These are phyloP conservation scores for Leptosomus discolor DNA, from an alignment of 2,113 vertebrate genomes.

Conservation along the genomic window DNA sequence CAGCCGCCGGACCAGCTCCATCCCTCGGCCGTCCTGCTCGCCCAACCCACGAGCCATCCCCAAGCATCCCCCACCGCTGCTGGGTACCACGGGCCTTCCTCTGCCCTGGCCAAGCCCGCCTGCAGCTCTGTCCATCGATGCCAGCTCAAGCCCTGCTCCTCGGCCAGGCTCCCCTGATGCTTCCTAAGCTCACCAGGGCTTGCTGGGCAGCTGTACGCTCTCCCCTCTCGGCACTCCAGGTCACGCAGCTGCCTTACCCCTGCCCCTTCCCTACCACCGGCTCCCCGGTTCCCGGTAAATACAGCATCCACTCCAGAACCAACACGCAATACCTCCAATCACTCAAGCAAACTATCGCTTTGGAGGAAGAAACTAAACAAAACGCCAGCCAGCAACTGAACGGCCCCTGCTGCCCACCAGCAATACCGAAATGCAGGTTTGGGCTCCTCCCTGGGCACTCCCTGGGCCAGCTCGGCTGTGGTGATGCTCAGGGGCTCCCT, in stretches of 20 bases:
- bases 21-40: neutral
- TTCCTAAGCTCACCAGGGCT: neutral
- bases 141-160: neutral
- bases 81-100: neutral
- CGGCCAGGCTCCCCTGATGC: neutral
- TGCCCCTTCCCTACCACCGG: fast-evolving
- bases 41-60: neutral
- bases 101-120: fast-evolving
- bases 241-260: neutral
- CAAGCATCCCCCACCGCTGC: fast-evolving
- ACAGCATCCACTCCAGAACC: neutral
- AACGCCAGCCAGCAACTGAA: neutral
- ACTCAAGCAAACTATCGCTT: neutral
- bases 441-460: neutral
- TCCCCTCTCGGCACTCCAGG: neutral
- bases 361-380: neutral
- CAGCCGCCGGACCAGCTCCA: neutral
- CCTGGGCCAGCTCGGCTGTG: neutral
- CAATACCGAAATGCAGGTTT: neutral
- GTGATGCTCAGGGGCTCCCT: neutral
- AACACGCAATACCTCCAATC: too few species aligned
- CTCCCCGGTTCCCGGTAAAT: neutral
- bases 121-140: fast-evolving
- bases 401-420: neutral
- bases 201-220: neutral